These are phyloP conservation scores for Tridacna crocea DNA, from an alignment of 2,888 invertebrate genomes.

Conservation along the genomic window DNA sequence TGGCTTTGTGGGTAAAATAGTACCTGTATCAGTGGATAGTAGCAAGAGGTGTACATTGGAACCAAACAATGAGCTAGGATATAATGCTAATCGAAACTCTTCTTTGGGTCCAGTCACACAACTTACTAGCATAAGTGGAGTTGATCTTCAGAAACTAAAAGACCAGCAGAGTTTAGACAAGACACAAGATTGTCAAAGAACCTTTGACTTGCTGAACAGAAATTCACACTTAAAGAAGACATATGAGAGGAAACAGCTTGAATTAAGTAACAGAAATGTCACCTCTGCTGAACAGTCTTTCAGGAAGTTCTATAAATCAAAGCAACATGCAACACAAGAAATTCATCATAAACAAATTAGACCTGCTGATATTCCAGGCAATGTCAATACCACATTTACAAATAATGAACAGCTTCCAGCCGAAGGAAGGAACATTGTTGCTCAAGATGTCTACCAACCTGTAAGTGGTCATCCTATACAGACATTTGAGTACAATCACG, in stretches of 20 bases:
- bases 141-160: no score
- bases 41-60: no score
- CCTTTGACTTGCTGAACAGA: background rate
- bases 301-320: background rate
- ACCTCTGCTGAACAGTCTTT: constrained; percentile 4
- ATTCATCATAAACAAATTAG: background rate
- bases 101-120: no score
- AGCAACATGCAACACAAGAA: no score
- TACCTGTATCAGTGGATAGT: no score
- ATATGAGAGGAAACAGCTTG: background rate
- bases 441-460: constrained; percentile 4
- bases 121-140: no score
- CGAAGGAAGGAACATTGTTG: background rate
- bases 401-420: background rate
- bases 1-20: no score
- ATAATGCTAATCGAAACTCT: no score
- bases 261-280: background rate
- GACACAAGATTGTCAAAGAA: no score
- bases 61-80: no score
- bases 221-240: background rate
- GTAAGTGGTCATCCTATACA: background rate
- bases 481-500: constrained; percentile 59
- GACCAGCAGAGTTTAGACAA: no score
- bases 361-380: background rate
- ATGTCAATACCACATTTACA: background rate